Base-by-base conservation (phyloP, 2,888 invertebrate species). In the Dendrolimus pini region DNA sequence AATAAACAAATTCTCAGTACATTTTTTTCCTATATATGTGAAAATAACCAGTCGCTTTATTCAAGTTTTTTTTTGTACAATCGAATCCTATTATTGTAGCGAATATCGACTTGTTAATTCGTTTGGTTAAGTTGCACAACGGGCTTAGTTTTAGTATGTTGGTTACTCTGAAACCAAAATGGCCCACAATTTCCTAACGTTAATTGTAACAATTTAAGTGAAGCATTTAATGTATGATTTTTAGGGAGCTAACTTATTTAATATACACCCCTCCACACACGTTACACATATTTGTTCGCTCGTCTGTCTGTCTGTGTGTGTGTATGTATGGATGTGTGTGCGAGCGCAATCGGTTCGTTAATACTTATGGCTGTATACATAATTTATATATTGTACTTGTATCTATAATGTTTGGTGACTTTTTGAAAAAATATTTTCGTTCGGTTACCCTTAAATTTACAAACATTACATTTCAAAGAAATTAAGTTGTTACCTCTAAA, bases 171-270 rank as follows among this genome's bases (percentile, higher is more conserved):
- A 30, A 30, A 30, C 30, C 18, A 30, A 6, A 47, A 12, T 47
- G 9, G 47, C 47, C 47, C 47, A 12, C 9, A 12, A 47, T 47
- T 47, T 57, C 57, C 55, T 59, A 59, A 59, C 53, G 57, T 57
- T 47, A 47, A 47, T 47, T 47, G 2, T 47, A 47, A 47, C 47
- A 47, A 47, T 47, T 47, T 9, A 47, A 59, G 55, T 62, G 81
- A 80, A 88, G 87, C 87, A 87, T 88, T 87, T 87, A 80, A 79
- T 74, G 60, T 79, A 80, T 76, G 65, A 65, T 64, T 71, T 74
- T 71, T 74, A 74, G 77, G 74, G 75, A 69, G 77, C 75, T 75
- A 69, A 70, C 75, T 79, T 75, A 77, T 78, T 70, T 67, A 72
- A 71, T 60, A 62, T 65, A 59, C 63, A 65, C 61, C 52, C 62